Conservation (phyloP, 2,888 invertebrate genomes). For the Psococerastis gibbosa region DNA sequence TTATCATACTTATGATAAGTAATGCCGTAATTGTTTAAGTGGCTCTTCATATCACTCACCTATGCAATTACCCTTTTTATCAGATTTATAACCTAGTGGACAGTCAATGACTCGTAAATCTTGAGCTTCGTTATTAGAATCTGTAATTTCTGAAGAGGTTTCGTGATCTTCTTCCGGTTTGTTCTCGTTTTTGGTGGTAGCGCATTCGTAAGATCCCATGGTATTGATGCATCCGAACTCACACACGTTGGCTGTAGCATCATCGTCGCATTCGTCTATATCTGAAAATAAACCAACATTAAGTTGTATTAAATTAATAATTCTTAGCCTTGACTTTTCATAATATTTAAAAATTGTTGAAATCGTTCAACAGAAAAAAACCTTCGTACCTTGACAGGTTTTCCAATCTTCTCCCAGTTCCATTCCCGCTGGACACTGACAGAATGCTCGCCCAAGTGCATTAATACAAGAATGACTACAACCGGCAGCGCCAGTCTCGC, state of each 20-base stretch:
- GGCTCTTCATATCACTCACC: neutral
- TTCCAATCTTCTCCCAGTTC: slow-evolving; percentile 23
- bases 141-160: neutral
- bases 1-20: neutral
- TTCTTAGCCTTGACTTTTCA: no score
- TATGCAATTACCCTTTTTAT: neutral
- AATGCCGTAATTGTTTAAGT: neutral
- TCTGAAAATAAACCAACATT: slow-evolving; percentile 24
- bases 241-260: slow-evolving; percentile 27
- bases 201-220: slow-evolving; percentile 25
- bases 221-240: slow-evolving; percentile 22
- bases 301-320: no score
- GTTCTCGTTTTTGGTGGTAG: slow-evolving; percentile 29
- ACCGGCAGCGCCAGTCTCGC: slow-evolving; percentile 31
- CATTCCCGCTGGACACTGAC: slow-evolving; percentile 25
- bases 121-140: no score
- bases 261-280: slow-evolving; percentile 33
- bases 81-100: slow-evolving; percentile 7
- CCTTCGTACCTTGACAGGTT: slow-evolving; percentile 22
- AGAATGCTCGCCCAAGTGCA: slow-evolving; percentile 30
- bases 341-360: slow-evolving; percentile 1
- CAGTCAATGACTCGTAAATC: slow-evolving; percentile 1
- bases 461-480: slow-evolving; percentile 39
- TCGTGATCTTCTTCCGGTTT: neutral
- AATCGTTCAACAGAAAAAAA: slow-evolving; percentile 19